phyloP scores from a whole-genome alignment of 2,888 invertebrate genomes.

The Lysandra bellargus region DNA sequence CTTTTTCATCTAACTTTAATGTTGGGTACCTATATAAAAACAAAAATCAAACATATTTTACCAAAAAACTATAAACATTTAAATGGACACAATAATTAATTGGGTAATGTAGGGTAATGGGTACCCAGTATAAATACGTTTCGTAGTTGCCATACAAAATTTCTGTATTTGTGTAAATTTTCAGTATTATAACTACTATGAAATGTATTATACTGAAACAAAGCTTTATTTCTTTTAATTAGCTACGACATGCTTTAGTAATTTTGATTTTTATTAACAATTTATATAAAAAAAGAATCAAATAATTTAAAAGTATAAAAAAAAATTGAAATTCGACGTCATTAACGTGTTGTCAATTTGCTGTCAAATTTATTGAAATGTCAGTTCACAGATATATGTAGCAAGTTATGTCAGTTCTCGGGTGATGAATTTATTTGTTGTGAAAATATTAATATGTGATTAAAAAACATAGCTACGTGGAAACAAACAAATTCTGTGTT shows the following conservation, averaged over 20 bases:
- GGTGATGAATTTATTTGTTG: constrained; percentile 20
- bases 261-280: background rate
- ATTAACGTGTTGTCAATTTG: constrained; percentile 26
- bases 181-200: background rate
- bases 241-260: background rate
- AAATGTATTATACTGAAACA: background rate
- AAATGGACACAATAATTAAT: background rate
- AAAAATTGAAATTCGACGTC: constrained; percentile 37
- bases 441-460: constrained; percentile 19
- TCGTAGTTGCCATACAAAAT: background rate
- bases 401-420: background rate
- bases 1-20: background rate
- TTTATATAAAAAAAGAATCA: constrained; percentile 32
- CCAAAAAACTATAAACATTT: background rate
- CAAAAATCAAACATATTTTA: background rate
- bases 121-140: background rate
- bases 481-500: constrained; percentile 16
- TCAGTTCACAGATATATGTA: background rate
- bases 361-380: constrained; percentile 7
- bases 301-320: too few relatives aligned
- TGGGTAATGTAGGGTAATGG: too few relatives aligned
- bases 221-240: background rate
- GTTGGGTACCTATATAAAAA: background rate
- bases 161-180: background rate
- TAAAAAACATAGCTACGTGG: constrained; percentile 26